Evolutionary conservation across 2,888 invertebrate genomes (phyloP).

Genomic region (Protophormia terraenovae): DNA sequence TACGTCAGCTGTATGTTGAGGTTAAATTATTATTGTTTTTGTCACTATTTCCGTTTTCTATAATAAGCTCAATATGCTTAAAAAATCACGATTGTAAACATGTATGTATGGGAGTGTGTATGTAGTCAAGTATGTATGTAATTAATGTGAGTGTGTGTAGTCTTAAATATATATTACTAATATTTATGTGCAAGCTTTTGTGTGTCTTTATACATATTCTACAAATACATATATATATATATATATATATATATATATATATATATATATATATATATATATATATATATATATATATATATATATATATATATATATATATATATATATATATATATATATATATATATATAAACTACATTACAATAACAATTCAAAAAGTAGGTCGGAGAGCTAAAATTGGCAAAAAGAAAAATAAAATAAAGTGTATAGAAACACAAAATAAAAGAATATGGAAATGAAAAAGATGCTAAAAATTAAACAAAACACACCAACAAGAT

Average conservation of each 20-base stretch:
- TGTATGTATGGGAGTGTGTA: not conserved
- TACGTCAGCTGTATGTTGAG: not conserved
- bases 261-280: too few relatives aligned
- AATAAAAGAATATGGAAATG: not conserved
- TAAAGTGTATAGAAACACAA: not conserved
- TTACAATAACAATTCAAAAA: too few relatives aligned
- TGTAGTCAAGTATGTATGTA: not conserved
- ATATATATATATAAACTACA: not conserved
- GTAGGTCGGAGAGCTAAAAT: not conserved
- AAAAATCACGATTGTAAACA: not conserved
- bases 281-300: too few relatives aligned
- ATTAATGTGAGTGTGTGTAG: not conserved
- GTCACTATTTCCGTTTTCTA: constrained; percentile 14
- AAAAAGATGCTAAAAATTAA: not conserved
- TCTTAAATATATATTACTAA: not conserved
- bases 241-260: not conserved
- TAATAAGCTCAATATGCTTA: not conserved
- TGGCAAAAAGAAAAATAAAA: not conserved
- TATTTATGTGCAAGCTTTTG: not conserved
- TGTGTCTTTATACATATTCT: not conserved
- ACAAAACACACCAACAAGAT: not conserved
- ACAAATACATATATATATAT: not conserved
- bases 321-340: too few relatives aligned
- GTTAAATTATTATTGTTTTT: not conserved
- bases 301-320: too few relatives aligned